Percentiles rank a stretch among this genome's conserved stretches.
Conservation (phyloP, 2,113 vertebrate species). For the Xenopus laevis region DNA sequence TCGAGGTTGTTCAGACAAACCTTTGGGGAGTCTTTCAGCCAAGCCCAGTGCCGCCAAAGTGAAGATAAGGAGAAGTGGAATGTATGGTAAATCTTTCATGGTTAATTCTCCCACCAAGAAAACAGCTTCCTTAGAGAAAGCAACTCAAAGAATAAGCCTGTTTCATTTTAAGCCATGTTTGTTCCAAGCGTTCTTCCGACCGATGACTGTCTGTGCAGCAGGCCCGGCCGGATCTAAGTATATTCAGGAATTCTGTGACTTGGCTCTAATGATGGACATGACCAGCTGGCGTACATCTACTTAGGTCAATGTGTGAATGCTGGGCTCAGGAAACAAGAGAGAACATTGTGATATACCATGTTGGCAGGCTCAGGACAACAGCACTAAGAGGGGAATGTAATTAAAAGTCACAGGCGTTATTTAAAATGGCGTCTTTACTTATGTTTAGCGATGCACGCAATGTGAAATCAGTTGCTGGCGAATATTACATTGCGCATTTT, state of each 20-base stretch:
- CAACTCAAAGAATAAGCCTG: slow-evolving; percentile 52
- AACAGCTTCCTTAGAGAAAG: slow-evolving; percentile 51
- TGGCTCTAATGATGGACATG: slow-evolving; percentile 71
- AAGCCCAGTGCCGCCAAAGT: slow-evolving; percentile 68
- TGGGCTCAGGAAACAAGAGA: slow-evolving; percentile 74
- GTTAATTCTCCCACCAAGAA: slow-evolving; percentile 57
- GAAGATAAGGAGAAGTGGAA: slow-evolving; percentile 66
- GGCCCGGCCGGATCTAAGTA: slow-evolving; percentile 69
- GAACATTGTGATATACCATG: slow-evolving; percentile 53
- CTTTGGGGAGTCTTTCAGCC: slow-evolving; percentile 76
- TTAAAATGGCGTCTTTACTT: no score
- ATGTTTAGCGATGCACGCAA: no score
- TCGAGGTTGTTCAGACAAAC: slow-evolving; percentile 62
- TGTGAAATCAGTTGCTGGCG: no score
- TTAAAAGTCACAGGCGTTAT: no score
- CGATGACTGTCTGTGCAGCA: slow-evolving; percentile 49
- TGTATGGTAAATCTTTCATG: slow-evolving; percentile 75
- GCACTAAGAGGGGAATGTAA: not conserved
- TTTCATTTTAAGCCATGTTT: slow-evolving; percentile 64
- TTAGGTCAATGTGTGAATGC: slow-evolving; percentile 65
- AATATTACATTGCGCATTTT: no score
- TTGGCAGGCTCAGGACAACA: slow-evolving; percentile 49
- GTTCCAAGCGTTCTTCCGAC: slow-evolving; percentile 50
- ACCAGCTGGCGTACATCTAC: slow-evolving; percentile 81
- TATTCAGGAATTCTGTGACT: slow-evolving; percentile 76